Percentiles rank a stretch among this genome's conserved stretches.
Evolutionary conservation across 2,888 invertebrate genomes (phyloP).

Genomic region (Thera obeliscata): DNA sequence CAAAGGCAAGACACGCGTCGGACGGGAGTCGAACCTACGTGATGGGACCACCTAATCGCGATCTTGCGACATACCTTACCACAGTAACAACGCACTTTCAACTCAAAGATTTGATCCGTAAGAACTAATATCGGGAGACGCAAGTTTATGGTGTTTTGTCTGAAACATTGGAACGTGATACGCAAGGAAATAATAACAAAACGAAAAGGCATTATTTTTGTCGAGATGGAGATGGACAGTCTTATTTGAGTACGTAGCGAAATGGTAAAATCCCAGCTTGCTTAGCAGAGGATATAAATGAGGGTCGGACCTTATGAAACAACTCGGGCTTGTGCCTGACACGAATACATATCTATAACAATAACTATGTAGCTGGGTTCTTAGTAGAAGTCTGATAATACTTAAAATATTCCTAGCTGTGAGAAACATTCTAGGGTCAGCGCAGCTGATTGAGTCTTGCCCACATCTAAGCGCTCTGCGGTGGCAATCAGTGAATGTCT

Average conservation of each 20-base stretch:
- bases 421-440: too few species aligned
- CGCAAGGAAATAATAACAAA: constrained; percentile 64
- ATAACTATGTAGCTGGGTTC: neutral
- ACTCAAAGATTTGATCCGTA: constrained; percentile 48
- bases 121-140: constrained; percentile 31
- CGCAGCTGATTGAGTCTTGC: too few species aligned
- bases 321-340: constrained; percentile 8
- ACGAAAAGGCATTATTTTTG: constrained; percentile 51
- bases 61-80: constrained; percentile 50
- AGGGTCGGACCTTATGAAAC: constrained; percentile 17
- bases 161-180: constrained; percentile 68
- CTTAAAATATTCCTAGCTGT: too few species aligned
- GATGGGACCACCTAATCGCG: constrained; percentile 68
- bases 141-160: constrained; percentile 52
- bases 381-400: too few species aligned
- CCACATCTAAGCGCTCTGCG: too few species aligned
- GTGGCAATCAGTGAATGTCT: too few species aligned
- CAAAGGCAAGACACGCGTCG: constrained; percentile 65
- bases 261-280: constrained; percentile 53
- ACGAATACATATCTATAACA: constrained; percentile 3
- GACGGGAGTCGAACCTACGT: constrained; percentile 72
- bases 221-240: too few species aligned
- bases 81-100: constrained; percentile 44
- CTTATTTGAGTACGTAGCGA: constrained; percentile 42
- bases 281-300: constrained; percentile 43